Base-by-base conservation (phyloP, 2,113 vertebrate genomes). In the Pteruthius melanotis region DNA sequence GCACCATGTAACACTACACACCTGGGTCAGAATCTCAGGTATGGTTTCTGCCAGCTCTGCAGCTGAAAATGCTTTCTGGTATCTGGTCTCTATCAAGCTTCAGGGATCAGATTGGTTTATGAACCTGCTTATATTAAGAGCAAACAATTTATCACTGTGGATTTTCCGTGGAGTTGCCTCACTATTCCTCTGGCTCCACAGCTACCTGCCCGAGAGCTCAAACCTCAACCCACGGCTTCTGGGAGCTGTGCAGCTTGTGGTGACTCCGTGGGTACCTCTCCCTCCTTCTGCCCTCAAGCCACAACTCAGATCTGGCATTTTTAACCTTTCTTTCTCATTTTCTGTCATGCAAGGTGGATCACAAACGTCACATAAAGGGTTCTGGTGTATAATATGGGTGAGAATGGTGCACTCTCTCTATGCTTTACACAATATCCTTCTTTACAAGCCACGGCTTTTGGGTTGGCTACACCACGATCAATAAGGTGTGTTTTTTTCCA, bases 51-150 rank as follows among this genome's bases (percentile, higher is more conserved):
- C 95, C 79, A 93, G 88, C 79, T 81, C 90, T 77, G 85, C 76
- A 93, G 85, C 86, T 93, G 90, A 66, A 96, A 87, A 76, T 65
- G 72, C 90, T 84, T 83, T 78, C 65, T 88, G 88, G 83, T 96
- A 50, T 97, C 96, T 97, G 96, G 90, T 92, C 90, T 96, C 76
- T 90, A 35, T 97, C 94, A 96, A 65, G 65, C 90, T 83, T 90
- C 88, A 81, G 60, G 69, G 94, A 93, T 95, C 90, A 96, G 83
- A 90, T 76, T 94, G 93, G 96, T 96, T 96, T 97, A 97, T 96
- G 94, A 95, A 89, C 86, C 80, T 96, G 96, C 94, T 97, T 96
- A 96, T 97, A 61, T 79, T 92, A 96, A 87, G 77, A 93, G 72
- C 95, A 97, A 97, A 97, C 94, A 93, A 92, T 96, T 92, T 90